Evolutionary conservation across 2,797 vertebrate genomes (phyloP).

Genomic region (Anas georgica): DNA sequence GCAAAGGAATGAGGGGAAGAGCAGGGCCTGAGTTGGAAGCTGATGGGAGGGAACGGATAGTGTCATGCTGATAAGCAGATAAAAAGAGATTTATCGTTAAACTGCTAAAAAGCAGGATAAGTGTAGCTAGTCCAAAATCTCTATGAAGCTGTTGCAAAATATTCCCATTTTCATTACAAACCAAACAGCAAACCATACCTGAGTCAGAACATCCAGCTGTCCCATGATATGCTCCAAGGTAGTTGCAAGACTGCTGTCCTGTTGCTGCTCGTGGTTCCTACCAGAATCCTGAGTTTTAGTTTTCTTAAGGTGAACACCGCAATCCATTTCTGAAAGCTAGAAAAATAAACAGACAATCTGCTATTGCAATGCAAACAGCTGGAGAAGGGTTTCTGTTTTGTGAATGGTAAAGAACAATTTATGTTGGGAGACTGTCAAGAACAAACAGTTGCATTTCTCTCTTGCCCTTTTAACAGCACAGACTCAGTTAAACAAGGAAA

Average conservation of each 20-base stretch:
- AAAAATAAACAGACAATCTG: slow-evolving; percentile 25
- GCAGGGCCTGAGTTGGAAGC: neutral
- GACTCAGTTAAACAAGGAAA: neutral
- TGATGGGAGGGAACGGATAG: accelerated
- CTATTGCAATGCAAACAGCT: neutral
- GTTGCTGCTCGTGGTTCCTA: slow-evolving; percentile 55
- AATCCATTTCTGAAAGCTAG: slow-evolving; percentile 76
- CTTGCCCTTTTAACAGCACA: no score
- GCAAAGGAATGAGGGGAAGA: neutral
- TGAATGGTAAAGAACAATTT: neutral
- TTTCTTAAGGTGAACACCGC: slow-evolving; percentile 59
- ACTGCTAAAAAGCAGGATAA: neutral
- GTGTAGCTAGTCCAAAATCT: no score
- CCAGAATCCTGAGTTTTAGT: slow-evolving; percentile 61
- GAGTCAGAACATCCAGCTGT: slow-evolving; percentile 93
- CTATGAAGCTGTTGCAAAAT: neutral
- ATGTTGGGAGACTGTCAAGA: neutral
- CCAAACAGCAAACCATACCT: slow-evolving; percentile 79
- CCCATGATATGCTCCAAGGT: slow-evolving; percentile 91
- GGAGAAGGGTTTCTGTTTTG: neutral
- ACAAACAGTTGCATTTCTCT: no score
- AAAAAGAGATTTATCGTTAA: neutral
- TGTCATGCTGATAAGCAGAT: neutral
- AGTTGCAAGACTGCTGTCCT: slow-evolving; percentile 74
- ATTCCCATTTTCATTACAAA: neutral